These are phyloP conservation scores for Philaethria dido DNA, from an alignment of 2,888 invertebrate species.

Conservation along the genomic window DNA sequence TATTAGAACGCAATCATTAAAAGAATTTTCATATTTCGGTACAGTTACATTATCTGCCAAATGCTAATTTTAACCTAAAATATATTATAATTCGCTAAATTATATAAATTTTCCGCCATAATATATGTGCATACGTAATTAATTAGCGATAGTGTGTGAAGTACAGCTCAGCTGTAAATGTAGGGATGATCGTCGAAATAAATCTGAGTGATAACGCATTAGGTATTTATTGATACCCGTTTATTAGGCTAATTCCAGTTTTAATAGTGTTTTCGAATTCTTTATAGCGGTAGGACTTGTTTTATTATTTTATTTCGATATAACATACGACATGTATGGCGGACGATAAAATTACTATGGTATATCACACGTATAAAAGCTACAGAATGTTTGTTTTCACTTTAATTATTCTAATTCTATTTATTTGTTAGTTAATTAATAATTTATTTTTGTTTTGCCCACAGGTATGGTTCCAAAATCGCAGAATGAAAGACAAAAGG, in stretches of 20 bases:
- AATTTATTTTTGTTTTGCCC: conserved; percentile 48
- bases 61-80: conserved; percentile 6
- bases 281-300: conserved; percentile 33
- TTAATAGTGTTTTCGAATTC: conserved; percentile 28
- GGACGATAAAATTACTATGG: conserved; percentile 2
- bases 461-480: conserved; percentile 99
- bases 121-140: conserved; percentile 31
- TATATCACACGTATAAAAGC: conserved; percentile 1
- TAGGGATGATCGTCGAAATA: conserved; percentile 46
- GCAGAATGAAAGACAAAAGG: conserved; percentile 98
- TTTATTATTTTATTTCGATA: conserved; percentile 37
- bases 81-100: background rate
- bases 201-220: conserved; percentile 51
- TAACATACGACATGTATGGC: conserved; percentile 24
- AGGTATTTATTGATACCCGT: conserved; percentile 45
- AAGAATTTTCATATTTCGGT: background rate
- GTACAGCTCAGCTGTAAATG: conserved; percentile 42
- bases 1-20: background rate
- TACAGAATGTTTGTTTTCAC: background rate
- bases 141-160: conserved; percentile 69
- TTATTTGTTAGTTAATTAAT: background rate
- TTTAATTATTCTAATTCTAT: background rate
- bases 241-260: conserved; percentile 39
- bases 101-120: conserved; percentile 14
- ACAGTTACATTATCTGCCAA: background rate